Evolutionary conservation across 2,113 vertebrate species (phyloP).

Genomic region (Serinus canaria): DNA sequence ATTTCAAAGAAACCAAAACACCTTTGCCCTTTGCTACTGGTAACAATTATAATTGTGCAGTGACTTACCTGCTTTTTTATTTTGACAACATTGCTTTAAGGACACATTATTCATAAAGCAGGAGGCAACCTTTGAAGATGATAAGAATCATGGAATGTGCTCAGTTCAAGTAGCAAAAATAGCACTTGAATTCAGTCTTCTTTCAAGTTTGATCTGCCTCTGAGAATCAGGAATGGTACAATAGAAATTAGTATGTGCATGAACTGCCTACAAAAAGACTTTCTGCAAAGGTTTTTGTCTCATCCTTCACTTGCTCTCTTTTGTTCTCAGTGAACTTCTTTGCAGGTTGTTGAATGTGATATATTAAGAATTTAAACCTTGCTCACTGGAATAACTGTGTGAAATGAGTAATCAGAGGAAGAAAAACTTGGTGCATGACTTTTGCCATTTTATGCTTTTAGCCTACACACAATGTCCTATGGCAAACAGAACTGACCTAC

Average conservation of each 20-base stretch:
- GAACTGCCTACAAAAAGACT: slow-evolving; percentile 10
- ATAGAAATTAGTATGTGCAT: slow-evolving; percentile 18
- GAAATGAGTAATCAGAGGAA: not conserved
- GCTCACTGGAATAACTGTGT: not conserved
- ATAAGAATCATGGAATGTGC: not conserved
- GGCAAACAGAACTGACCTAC: not conserved
- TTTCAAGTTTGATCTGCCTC: slow-evolving; percentile 43
- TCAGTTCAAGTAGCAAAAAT: slow-evolving; percentile 31
- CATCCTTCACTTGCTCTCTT: not conserved
- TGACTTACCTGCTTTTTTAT: slow-evolving; percentile 19
- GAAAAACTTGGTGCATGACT: not conserved
- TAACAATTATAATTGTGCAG: not conserved
- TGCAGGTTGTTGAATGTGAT: not conserved
- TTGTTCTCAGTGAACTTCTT: slow-evolving; percentile 2
- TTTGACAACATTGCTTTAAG: slow-evolving; percentile 50
- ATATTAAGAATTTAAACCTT: slow-evolving; percentile 4
- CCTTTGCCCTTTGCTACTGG: not conserved
- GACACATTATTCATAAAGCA: slow-evolving; percentile 41
- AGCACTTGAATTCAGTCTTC: slow-evolving; percentile 18
- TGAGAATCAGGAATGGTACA: slow-evolving; percentile 3
- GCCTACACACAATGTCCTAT: not conserved
- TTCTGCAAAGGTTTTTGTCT: not conserved
- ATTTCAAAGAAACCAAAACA: not conserved
- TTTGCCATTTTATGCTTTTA: not conserved
- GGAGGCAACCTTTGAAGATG: slow-evolving; percentile 52